phyloP scores from a whole-genome alignment of 2,797 vertebrate genomes.

The Platalea minor region DNA sequence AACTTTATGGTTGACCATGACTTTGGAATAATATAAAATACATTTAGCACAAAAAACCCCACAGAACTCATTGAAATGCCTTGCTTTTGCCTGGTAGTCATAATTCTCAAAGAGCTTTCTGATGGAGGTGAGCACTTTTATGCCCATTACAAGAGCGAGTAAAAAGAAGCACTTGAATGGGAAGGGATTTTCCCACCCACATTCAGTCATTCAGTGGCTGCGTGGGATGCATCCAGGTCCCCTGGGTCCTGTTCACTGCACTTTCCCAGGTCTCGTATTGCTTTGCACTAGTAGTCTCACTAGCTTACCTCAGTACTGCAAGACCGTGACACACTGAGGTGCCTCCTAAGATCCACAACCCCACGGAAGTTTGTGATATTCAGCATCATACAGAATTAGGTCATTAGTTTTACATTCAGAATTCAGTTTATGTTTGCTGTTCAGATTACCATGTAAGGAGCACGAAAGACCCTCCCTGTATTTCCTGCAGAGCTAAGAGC shows the following conservation, averaged over 20 bases:
- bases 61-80: not conserved
- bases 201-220: not conserved
- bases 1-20: not conserved
- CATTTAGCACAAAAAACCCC: not conserved
- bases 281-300: not conserved
- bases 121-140: not conserved
- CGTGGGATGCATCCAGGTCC: not conserved
- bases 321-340: fast-evolving
- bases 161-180: not conserved
- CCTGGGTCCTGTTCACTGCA: not conserved
- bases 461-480: not conserved
- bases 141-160: not conserved
- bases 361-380: not conserved
- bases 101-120: not conserved
- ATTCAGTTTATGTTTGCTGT: not conserved
- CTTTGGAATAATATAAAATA: not conserved
- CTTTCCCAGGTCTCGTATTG: not conserved
- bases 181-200: not conserved
- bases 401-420: not conserved
- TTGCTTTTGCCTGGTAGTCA: not conserved
- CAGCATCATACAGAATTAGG: not conserved
- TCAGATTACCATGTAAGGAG: not conserved
- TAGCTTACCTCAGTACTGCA: not conserved
- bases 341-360: not conserved
- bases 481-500: not conserved